phyloP scores from a whole-genome alignment of 2,888 invertebrate genomes.

The Parnassius smintheus region DNA sequence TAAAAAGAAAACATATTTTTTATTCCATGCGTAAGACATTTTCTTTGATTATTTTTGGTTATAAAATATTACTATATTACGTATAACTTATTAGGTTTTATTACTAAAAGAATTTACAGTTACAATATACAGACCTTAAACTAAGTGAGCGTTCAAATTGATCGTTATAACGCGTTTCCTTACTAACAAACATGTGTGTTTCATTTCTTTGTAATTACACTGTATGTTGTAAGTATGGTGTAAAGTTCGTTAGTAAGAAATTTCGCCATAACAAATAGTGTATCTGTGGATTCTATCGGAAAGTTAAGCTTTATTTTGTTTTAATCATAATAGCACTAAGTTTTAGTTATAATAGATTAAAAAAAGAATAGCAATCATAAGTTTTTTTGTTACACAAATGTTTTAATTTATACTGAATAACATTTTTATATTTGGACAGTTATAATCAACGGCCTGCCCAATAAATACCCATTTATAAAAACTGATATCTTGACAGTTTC shows the following conservation, averaged over 20 bases:
- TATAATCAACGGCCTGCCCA: no score
- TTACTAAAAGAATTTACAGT: slow-evolving; percentile 68
- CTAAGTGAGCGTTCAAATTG: slow-evolving; percentile 48
- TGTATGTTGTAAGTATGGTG: background rate
- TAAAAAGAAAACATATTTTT: slow-evolving; percentile 32
- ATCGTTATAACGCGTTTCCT: slow-evolving; percentile 39
- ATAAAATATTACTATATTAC: slow-evolving; percentile 22
- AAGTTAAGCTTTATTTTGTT: slow-evolving; percentile 42
- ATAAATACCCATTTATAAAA: background rate
- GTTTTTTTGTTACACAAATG: no score
- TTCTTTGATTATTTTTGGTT: slow-evolving; percentile 31
- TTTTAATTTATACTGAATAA: no score
- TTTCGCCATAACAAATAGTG: slow-evolving; percentile 33
- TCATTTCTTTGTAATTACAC: slow-evolving; percentile 6
- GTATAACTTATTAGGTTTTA: slow-evolving; percentile 33
- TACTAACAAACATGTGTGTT: slow-evolving; percentile 10
- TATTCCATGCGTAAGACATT: slow-evolving; percentile 40
- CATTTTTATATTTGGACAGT: no score
- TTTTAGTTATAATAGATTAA: no score
- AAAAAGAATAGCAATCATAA: no score
- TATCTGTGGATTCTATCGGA: slow-evolving; percentile 47
- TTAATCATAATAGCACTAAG: slow-evolving; percentile 9
- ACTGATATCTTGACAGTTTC: slow-evolving; percentile 1
- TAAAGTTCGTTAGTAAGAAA: slow-evolving; percentile 19
- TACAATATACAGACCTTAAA: slow-evolving; percentile 70